phyloP scores from a whole-genome alignment of 2,113 vertebrate genomes.

The sheep (Ovis aries) region DNA sequence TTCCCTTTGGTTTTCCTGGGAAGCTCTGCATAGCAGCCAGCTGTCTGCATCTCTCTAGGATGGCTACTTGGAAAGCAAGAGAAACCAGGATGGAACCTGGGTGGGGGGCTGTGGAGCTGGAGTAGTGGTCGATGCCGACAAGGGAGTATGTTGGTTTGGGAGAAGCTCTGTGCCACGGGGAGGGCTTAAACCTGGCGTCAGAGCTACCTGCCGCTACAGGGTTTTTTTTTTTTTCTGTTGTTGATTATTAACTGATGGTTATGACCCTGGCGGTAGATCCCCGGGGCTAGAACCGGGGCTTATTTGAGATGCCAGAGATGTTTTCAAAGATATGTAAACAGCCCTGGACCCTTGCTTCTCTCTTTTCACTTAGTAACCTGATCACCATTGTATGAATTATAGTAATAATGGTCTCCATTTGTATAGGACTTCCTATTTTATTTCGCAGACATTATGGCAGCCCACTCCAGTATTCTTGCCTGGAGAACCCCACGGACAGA shows the following conservation, averaged over 20 bases:
- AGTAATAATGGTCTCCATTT: background rate
- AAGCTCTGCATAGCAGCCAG: background rate
- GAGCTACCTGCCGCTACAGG: background rate
- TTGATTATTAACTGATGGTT: constrained; percentile 33
- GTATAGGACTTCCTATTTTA: background rate
- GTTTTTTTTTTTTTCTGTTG: background rate
- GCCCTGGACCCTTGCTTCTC: background rate
- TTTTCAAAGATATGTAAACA: constrained; percentile 29
- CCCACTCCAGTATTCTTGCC: background rate
- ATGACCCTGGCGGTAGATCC: background rate
- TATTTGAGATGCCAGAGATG: constrained; percentile 4
- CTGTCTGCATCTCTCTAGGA: background rate
- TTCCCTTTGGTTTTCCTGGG: background rate
- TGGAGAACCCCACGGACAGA: background rate
- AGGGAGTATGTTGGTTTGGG: background rate
- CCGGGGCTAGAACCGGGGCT: background rate
- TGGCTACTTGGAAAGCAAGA: constrained; percentile 4
- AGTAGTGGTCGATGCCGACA: background rate
- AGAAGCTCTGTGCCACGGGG: background rate
- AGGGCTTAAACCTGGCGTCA: background rate
- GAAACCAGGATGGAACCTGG: background rate
- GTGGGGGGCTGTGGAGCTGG: background rate
- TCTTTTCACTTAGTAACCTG: background rate
- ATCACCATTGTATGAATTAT: background rate
- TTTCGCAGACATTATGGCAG: background rate